Evolutionary conservation across 2,113 vertebrate species (phyloP), one percentile per base, ranked within the genome.

Genomic region (Pampusana beccarii): DNA sequence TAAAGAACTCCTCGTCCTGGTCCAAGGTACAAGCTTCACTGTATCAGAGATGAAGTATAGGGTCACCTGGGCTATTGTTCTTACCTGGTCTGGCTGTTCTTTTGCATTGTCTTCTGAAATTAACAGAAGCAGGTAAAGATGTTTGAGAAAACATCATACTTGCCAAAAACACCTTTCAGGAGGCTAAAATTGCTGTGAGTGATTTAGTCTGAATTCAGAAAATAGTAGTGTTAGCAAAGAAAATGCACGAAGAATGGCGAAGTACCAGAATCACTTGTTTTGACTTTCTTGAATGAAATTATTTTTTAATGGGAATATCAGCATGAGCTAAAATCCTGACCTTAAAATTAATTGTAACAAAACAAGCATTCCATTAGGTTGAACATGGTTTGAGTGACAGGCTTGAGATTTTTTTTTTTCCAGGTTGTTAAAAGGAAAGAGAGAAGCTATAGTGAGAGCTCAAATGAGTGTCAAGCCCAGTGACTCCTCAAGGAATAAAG

Each of bases 41-140:
- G 64, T 51, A 31, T 33, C 4, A 2, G 56, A 70, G 66, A 28
- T 0, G 2, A 57, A 91, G 86, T 50, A 53, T 18, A 1, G 66
- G 69, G 86, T 97, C 90, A 95, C 89, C 95, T 92, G 57, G 6
- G 2, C 56, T 26, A 53, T 93, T 95, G 64, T 94, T 91, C 91
- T 96, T 80, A 65, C 18, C 64, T 1, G 5, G 3, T 66, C 57
- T 91, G 80, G 29, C 54, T 0, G 0, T 71, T 80, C 83, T 57
- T 78, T 88, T 40, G 28, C 9, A 89, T 92, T 89, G 89, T 95
- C 67, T 84, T 89, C 61, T 87, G 48, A 86, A 74, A 28, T 38
- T 20, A 88, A 51, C 36, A 78, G 57, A 79, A n/a, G 38, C 65
- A 84, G 80, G 83, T 88, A 86, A 89, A 89, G 48, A 44, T 0